Base-by-base conservation (phyloP, 2,888 invertebrate species). In the Callinectes sapidus region DNA sequence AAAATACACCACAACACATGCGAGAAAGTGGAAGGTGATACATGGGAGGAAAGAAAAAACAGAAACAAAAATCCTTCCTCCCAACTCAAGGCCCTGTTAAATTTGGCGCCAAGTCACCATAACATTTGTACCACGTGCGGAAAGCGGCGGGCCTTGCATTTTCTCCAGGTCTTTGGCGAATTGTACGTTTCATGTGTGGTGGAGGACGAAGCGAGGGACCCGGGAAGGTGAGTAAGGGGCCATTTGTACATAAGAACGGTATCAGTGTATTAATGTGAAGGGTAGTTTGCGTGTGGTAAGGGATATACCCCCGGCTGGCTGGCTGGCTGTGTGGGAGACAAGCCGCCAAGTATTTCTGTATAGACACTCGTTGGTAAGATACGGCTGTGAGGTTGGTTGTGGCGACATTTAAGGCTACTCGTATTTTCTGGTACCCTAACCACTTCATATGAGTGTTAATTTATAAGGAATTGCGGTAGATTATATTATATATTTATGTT, bases 121-220 rank as follows among this genome's bases (percentile, higher is more conserved):
- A 81, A 81, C 71, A 71, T 28, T 71, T 48, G 48, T 3, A 81
- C 81, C 81, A 81, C 81, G 81, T 81, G 81, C 35, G 32, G 14
- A 18, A 81, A 32, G 81, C 35, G 81, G 35, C 14, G 71, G 35
- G 14, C 6, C 14, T 13, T 14, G 81, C 32, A 35, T 16, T 14
- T 16, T 5, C 35, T 35, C 35, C 35, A 1, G 3, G 16, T 81
- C 35, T 81, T 18, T 18, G 35, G 13, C 18, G 2, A 81, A 81
- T 81, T 81, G 2, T 35, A 5, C n/a, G 35, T 81, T 81, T 81
- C 81, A 81, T 81, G 81, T 81, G 81, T 81, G 81, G 81, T 81
- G 81, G 81, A 81, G 81, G 81, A 32, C 32, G 14, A 18, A 81
- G 35, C 32, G 35, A 81, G 81, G 35, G 81, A 35, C 35, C 81